A percentile compares a stretch with the other conserved stretches of the same genome.
These are phyloP conservation scores for Onychorhynchus coronatus DNA, from an alignment of 2,113 vertebrate genomes.

Conservation along the genomic window DNA sequence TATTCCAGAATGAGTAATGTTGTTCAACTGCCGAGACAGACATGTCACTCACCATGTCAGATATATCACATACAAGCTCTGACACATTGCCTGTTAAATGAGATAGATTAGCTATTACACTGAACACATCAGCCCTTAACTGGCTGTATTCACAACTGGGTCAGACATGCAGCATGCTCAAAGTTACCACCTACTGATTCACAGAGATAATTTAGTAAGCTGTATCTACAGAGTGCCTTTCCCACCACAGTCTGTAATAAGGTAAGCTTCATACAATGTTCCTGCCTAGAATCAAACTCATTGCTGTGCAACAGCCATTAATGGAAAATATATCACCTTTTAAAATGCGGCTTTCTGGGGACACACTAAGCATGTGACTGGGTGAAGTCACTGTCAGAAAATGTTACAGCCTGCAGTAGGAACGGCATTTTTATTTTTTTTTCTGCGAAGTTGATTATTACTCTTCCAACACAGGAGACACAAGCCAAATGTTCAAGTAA, in stretches of 20 bases:
- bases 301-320: background rate
- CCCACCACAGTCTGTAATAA: background rate
- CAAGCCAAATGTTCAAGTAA: background rate
- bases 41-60: background rate
- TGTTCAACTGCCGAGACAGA: slow-evolving; percentile 3
- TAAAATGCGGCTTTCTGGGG: background rate
- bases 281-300: background rate
- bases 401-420: background rate
- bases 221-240: background rate
- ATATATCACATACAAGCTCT: slow-evolving; percentile 13
- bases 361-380: background rate
- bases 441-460: background rate
- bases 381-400: background rate
- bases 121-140: background rate
- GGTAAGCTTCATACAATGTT: background rate
- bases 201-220: background rate
- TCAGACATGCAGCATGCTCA: background rate
- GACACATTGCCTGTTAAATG: background rate
- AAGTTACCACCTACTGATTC: background rate
- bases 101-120: slow-evolving; percentile 13
- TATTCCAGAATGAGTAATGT: background rate
- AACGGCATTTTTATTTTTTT: background rate
- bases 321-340: background rate
- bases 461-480: background rate
- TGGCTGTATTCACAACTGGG: background rate